Percentiles rank a stretch among this genome's conserved stretches.
Evolutionary conservation across 2,113 vertebrate species (phyloP).

Genomic region (Atrichornis clamosus): DNA sequence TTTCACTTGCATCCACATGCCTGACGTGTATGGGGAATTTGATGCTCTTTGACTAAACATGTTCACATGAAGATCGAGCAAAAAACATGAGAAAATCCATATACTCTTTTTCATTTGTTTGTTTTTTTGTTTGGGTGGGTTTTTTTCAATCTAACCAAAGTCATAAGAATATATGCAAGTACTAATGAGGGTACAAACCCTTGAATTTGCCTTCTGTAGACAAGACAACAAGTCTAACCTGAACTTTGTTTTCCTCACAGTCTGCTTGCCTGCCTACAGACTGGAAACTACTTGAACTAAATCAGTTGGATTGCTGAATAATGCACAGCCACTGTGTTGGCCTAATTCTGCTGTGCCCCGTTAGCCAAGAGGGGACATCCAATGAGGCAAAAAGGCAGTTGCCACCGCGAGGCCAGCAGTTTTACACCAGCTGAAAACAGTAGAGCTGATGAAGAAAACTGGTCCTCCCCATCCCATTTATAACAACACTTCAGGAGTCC

Average conservation of each 20-base stretch:
- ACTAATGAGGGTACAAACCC: not conserved
- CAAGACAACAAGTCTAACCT: not conserved
- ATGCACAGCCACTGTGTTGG: not conserved
- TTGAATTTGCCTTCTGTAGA: not conserved
- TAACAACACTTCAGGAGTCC: not conserved
- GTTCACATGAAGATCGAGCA: not conserved
- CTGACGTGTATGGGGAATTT: not conserved
- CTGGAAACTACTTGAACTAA: not conserved
- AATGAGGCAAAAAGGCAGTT: not conserved
- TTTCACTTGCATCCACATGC: not conserved
- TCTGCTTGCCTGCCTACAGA: not conserved
- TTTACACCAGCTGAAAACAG: not conserved
- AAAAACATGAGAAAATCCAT: not conserved
- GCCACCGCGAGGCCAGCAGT: accelerated
- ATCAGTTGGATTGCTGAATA: not conserved
- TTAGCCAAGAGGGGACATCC: not conserved
- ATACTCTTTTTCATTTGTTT: not conserved
- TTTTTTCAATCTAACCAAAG: not conserved
- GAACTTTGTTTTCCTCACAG: slow-evolving; percentile 1
- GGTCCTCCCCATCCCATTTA: not conserved
- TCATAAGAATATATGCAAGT: not conserved
- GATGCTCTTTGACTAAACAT: not conserved
- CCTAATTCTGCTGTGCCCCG: not conserved
- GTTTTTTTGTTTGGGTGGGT: not conserved
- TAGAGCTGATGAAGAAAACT: not conserved